Percentiles rank a stretch among this genome's conserved stretches.
phyloP scores from a whole-genome alignment of 2,797 vertebrate genomes.

The Coendou prehensilis region DNA sequence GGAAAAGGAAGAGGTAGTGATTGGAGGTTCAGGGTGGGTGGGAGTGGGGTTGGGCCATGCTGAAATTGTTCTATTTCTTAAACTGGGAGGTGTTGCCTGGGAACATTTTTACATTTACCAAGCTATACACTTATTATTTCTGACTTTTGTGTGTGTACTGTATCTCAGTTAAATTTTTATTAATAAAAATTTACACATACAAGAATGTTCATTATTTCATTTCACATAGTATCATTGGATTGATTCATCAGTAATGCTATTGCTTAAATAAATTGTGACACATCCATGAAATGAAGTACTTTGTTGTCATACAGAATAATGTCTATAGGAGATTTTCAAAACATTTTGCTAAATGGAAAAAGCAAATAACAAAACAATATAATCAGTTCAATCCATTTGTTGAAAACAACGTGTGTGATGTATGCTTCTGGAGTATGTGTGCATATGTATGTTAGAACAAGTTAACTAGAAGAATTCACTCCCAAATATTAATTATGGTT shows the following conservation, averaged over 20 bases:
- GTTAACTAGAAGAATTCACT: constrained; percentile 58
- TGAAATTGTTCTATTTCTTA: neutral
- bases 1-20: neutral
- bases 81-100: neutral
- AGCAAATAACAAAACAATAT: constrained; percentile 54
- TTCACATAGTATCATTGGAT: neutral
- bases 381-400: constrained; percentile 49
- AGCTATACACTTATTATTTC: neutral
- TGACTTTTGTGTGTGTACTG: neutral
- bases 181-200: neutral
- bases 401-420: neutral
- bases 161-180: constrained; percentile 28
- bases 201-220: neutral
- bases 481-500: constrained; percentile 61
- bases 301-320: constrained; percentile 1
- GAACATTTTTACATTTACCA: constrained; percentile 39
- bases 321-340: constrained; percentile 28
- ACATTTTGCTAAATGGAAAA: constrained; percentile 47
- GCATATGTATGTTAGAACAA: constrained; percentile 23
- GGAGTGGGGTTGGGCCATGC: neutral
- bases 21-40: neutral
- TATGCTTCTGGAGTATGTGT: neutral
- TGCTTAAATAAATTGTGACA: constrained; percentile 15
- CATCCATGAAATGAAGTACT: constrained; percentile 17
- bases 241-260: neutral